These are phyloP conservation scores for Enhydra lutris DNA, from an alignment of 2,113 vertebrate species.

Conservation along the genomic window DNA sequence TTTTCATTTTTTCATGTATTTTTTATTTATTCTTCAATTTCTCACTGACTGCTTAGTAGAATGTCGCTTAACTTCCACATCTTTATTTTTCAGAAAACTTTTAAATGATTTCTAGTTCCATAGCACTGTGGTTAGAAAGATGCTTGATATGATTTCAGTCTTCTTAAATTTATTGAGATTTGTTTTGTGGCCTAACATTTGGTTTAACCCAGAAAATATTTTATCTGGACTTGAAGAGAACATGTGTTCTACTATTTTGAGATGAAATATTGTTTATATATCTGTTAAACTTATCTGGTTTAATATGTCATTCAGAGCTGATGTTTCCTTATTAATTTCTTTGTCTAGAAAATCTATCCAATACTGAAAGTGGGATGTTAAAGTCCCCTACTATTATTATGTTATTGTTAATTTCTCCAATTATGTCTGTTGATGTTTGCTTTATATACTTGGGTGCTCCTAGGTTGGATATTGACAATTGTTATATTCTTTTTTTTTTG, in stretches of 20 bases:
- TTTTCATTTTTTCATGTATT: neutral
- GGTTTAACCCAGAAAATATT: neutral
- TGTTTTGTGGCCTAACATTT: neutral
- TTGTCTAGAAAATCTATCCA: neutral
- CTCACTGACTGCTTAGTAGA: neutral
- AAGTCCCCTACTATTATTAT: neutral
- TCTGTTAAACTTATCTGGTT: neutral
- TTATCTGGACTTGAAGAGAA: neutral
- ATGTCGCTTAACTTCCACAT: neutral
- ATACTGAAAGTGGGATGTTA: neutral
- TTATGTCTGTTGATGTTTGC: neutral
- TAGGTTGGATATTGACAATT: neutral
- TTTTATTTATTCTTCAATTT: neutral
- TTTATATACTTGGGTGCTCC: neutral
- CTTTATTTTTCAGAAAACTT: neutral
- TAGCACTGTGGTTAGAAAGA: neutral
- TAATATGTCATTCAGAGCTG: neutral
- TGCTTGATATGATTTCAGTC: neutral
- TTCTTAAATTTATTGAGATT: neutral
- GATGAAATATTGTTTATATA: neutral
- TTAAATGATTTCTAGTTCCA: neutral
- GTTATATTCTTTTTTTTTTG: neutral
- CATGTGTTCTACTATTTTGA: neutral
- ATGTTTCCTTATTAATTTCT: neutral
- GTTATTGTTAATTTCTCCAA: neutral